Base-by-base conservation (phyloP, 2,888 invertebrate species). In the Drosophila paucipuncta region DNA sequence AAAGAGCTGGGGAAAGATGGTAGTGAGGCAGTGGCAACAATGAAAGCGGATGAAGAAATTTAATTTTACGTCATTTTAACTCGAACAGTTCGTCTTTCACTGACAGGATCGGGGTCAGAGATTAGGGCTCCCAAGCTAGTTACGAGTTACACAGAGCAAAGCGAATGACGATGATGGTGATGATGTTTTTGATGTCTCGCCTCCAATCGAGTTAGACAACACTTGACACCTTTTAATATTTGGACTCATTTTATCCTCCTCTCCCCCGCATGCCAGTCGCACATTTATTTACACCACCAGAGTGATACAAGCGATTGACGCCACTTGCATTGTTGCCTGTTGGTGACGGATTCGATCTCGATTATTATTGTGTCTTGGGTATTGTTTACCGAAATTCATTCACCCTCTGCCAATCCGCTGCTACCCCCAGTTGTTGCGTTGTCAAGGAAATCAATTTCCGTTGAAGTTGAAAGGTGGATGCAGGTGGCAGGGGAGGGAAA, bases 61-160 rank as follows among this genome's bases (percentile, higher is more conserved):
- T 91, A 91, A 92, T 92, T 92, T 92, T 80, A 87, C 88, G 80
- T 89, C 89, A 83, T 91, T 89, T 88, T 90, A 84, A 75, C 85
- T 81, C 68, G 70, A 70, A 70, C 74, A 79, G 63, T 88, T 77
- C 75, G 71, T 69, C 77, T 76, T 83, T 76, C 85, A 83, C 43
- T 69, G 63, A 22, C 67, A 59, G 31, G 33, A 47, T 35, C 49
- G n/a, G 60, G 53, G 61, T 58, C 43, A 61, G 54, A 60, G 37
- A 61, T 68, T 72, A 57, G 53, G n/a, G 52, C 50, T 35, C 41
- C 47, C 66, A 25, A 67, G 78, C 78, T 79, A 73, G 79, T 65
- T 76, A 66, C 28, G 47, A 61, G 59, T 70, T 68, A 70, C 75
- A 50, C 43, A 68, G 62, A 58, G 41, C 61, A 59, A 25, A 50